A percentile compares a stretch with the other conserved stretches of the same genome.
These are phyloP conservation scores for Physocephala rufipes DNA, from an alignment of 2,888 invertebrate species.

Conservation along the genomic window DNA sequence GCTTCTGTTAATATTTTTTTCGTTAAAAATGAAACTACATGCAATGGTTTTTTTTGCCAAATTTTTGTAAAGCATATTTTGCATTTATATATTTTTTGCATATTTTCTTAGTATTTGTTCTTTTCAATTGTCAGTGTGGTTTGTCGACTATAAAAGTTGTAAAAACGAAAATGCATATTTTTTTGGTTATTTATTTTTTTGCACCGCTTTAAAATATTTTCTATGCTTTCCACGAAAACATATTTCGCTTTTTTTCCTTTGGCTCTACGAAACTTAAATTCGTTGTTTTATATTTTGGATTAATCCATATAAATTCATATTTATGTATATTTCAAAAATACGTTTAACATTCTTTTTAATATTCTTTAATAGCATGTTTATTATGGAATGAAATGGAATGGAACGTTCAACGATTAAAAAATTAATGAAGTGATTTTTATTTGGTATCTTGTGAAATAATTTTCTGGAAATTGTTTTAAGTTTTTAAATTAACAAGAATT, in stretches of 20 bases:
- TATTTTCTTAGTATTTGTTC: background rate
- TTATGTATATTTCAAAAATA: too few species aligned
- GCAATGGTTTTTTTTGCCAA: background rate
- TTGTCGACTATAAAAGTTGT: background rate
- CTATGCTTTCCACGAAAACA: background rate
- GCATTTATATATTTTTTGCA: background rate
- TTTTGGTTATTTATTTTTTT: background rate
- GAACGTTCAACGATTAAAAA: too few species aligned
- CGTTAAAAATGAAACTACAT: background rate
- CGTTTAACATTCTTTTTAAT: too few species aligned
- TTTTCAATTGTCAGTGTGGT: background rate
- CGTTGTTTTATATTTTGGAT: background rate
- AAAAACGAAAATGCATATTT: too few species aligned
- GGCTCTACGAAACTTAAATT: background rate
- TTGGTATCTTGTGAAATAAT: too few species aligned
- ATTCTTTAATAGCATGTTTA: too few species aligned
- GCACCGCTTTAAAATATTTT: conserved; percentile 4
- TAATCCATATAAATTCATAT: too few species aligned
- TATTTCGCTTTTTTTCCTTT: background rate
- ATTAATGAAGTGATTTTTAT: too few species aligned
- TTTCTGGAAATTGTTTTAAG: too few species aligned
- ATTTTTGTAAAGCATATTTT: background rate
- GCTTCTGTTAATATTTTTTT: background rate
- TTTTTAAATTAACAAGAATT: too few species aligned
- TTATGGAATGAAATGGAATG: too few species aligned